Base-by-base conservation (phyloP, 2,888 invertebrate species). In the Aethes cnicana region DNA sequence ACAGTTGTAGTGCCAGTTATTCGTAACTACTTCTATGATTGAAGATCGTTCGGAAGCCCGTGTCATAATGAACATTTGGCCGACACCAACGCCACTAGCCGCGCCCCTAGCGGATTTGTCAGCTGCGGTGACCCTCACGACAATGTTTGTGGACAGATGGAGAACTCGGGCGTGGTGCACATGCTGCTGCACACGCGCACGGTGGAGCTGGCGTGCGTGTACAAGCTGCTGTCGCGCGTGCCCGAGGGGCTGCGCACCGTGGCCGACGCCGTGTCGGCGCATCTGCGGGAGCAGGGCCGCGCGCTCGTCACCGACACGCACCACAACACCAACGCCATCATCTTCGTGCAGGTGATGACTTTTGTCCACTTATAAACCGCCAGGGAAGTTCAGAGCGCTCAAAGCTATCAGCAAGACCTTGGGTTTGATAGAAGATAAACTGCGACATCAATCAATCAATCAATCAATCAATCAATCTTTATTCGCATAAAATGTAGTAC, bases 121-220 rank as follows among this genome's bases (percentile, higher is more conserved):
- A n/a, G n/a, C n/a, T n/a, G n/a, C n/a, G n/a, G n/a, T n/a, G n/a
- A n/a, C n/a, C n/a, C n/a, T n/a, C n/a, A n/a, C n/a, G n/a, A n/a
- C 6, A 1, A 32, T 8, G n/a, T 36, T n/a, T 25, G 4, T 26
- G 6, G 79, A 4, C 73, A 95, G 94, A 99, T 99, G 99, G 99
- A 99, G 90, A 99, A 99, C 88, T 98, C 98, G 4, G 99, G 99
- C 59, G 98, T 99, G 57, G 98, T 99, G 46, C 97, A 98, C 83
- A 99, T 99, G 99, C 90, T 99, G 69, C 95, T 96, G 89, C 97
- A 98, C 84, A 97, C 98, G 69, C 98, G 98, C 91, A 98, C 97
- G 25, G 95, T 96, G 70, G 99, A 99, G 90, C 92, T 99, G 71
- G 96, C 96, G 52, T 97, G 98, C 87, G 98, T 99, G 95, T 99